phyloP scores from a whole-genome alignment of 2,113 vertebrate species.

The Rhabdornis inornatus region DNA sequence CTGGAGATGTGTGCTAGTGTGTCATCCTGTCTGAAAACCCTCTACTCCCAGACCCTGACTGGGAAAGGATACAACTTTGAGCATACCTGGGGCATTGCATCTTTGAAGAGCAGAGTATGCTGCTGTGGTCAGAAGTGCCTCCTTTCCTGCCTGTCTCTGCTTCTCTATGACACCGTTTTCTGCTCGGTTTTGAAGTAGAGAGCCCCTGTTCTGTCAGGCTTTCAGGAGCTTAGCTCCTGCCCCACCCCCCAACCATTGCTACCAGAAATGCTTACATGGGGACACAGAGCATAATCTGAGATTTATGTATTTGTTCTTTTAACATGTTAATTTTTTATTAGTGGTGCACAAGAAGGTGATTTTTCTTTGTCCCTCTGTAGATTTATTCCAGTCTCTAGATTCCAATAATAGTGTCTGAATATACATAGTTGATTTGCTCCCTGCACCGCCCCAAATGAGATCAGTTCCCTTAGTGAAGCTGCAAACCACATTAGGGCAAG shows the following conservation, averaged over 20 bases:
- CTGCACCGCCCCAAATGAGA: neutral
- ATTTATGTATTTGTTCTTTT: neutral
- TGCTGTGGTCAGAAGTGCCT: neutral
- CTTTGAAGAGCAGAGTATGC: neutral
- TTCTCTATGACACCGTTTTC: neutral
- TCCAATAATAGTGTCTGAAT: neutral
- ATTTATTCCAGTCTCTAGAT: neutral
- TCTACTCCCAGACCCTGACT: neutral
- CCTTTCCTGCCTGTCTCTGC: neutral
- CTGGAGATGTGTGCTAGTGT: constrained; percentile 17
- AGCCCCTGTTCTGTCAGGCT: neutral
- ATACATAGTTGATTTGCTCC: neutral
- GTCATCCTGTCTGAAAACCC: constrained; percentile 20
- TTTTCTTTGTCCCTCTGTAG: neutral
- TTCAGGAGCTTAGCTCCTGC: neutral
- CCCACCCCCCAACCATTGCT: neutral
- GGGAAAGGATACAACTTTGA: neutral
- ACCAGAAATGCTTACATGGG: neutral
- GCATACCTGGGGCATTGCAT: neutral
- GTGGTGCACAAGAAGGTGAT: neutral
- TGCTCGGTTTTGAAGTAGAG: neutral
- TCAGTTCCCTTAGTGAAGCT: neutral
- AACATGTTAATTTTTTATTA: neutral
- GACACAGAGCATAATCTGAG: neutral
- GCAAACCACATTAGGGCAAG: neutral